phyloP scores from a whole-genome alignment of 1,140 invertebrate genomes.

The Drosophila nannoptera region DNA sequence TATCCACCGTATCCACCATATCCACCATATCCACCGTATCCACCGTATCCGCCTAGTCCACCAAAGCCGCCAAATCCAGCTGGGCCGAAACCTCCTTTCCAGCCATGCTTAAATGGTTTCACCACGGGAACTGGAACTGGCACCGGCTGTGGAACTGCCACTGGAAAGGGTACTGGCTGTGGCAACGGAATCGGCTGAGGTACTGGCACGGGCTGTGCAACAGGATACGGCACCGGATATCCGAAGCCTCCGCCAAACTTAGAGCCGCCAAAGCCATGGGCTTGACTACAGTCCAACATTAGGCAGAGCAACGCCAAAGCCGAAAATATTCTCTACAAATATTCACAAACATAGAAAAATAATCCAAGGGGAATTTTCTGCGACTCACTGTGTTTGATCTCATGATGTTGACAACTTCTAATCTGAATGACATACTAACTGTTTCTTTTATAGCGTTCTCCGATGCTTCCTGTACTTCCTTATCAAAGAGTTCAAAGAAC shows the following conservation, averaged over 20 bases:
- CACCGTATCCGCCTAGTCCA: conserved; percentile 20
- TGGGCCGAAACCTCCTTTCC: conserved; percentile 48
- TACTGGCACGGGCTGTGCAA: conserved; percentile 52
- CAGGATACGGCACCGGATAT: conserved; percentile 58
- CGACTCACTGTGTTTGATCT: conserved; percentile 42
- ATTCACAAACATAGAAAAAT: not conserved
- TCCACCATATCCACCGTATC: conserved; percentile 19
- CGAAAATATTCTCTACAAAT: conserved; percentile 24
- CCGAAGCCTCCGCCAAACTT: conserved; percentile 46
- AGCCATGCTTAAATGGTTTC: conserved; percentile 54
- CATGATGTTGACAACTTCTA: conserved; percentile 55
- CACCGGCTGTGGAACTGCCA: conserved; percentile 53
- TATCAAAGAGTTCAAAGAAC: conserved; percentile 66
- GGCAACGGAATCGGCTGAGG: conserved; percentile 40
- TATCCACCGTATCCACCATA: conserved; percentile 10
- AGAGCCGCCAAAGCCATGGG: conserved; percentile 57
- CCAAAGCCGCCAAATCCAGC: conserved; percentile 32
- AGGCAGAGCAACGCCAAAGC: conserved; percentile 32
- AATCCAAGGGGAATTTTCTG: not conserved
- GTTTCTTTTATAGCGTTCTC: conserved; percentile 58
- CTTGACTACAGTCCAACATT: not conserved
- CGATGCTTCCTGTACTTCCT: conserved; percentile 65
- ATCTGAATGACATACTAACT: conserved; percentile 14
- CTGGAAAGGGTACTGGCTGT: conserved; percentile 36
- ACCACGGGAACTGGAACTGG: conserved; percentile 46